Evolutionary conservation across 2,797 vertebrate species (phyloP), one percentile per base, ranked within the genome.

Genomic region (Phataginus tricuspis): DNA sequence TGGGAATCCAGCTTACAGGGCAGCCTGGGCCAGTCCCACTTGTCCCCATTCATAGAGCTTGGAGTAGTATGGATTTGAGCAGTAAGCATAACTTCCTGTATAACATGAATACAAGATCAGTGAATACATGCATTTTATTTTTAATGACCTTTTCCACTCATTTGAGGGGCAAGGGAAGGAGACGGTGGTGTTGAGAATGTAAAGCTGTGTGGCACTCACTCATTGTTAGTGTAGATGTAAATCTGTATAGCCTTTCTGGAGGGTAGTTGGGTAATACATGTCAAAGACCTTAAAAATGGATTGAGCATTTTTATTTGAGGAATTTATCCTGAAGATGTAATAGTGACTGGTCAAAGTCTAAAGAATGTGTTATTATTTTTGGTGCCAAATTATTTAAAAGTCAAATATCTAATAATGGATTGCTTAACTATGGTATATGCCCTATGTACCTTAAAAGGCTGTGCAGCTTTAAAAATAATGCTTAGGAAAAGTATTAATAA

Each of bases 381-480:
- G 5, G 49, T 90, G 64, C 57, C n/a, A 42, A 83, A 55, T 39
- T 69, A 37, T 63, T 85, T 74, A 21, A 68, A 83, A 23, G 15
- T 80, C 37, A 55, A 2, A 45, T 63, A 21, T 77, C 29, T 57
- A 61, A 31, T 27, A 49, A 1, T 71, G 37, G 23, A 42, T 80
- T 45, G 9, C 86, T 75, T 68, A 61, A 57, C 61, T 61, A 15
- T 80, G 34, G 31, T 78, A 0, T 78, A 27, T 87, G 21, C 19
- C 29, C 4, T 75, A 6, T 12, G n/a, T 23, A 25, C 64, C 15
- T 31, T 78, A 12, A 8, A 78, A 27, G 45, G 39, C 37, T 55
- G 11, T 69, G n/a, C 80, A 72, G 6, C 55, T n/a, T 93, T 96
- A 80, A 90, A 53, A 72, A 71, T 75, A 59, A n/a, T 69, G n/a